Conservation (phyloP, 2,113 vertebrate species). For the Tachysurus vachellii region DNA sequence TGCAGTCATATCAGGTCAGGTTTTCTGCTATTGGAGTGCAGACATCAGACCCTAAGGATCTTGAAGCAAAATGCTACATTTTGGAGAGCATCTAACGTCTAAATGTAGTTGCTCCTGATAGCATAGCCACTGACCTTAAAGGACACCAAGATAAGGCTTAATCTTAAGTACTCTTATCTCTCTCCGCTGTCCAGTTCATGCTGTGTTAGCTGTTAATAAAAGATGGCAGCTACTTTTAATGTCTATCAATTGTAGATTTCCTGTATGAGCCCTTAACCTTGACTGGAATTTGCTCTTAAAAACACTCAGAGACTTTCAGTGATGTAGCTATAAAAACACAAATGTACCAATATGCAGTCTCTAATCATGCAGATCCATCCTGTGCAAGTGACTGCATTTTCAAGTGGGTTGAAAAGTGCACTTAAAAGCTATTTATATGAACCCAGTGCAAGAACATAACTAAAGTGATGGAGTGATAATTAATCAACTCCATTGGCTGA, state of each 20-base stretch:
- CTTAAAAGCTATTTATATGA: conserved; percentile 68
- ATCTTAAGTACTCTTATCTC: neutral
- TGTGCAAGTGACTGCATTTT: neutral
- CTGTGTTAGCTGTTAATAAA: conserved; percentile 1
- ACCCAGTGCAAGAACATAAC: conserved; percentile 65
- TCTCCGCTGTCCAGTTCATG: neutral
- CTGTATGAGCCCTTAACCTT: neutral
- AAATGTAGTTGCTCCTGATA: neutral
- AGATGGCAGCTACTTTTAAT: conserved; percentile 6
- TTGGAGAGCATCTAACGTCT: neutral
- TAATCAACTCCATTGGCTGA: conserved; percentile 73
- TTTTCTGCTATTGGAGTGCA: neutral
- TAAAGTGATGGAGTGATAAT: conserved; percentile 66
- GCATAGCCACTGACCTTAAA: neutral
- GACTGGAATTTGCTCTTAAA: conserved; percentile 10
- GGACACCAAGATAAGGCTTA: neutral
- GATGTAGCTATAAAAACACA: neutral
- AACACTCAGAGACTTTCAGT: neutral
- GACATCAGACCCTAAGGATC: neutral
- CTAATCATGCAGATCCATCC: conserved; percentile 7
- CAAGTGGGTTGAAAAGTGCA: conserved; percentile 51
- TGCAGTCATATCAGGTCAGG: neutral
- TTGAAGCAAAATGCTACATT: neutral
- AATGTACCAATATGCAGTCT: conserved; percentile 10
- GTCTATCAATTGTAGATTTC: conserved; percentile 7